A percentile compares a stretch with the other conserved stretches of the same genome.
These are phyloP conservation scores for Sparidentex hasta DNA, from an alignment of 2,797 vertebrate species.

Conservation along the genomic window DNA sequence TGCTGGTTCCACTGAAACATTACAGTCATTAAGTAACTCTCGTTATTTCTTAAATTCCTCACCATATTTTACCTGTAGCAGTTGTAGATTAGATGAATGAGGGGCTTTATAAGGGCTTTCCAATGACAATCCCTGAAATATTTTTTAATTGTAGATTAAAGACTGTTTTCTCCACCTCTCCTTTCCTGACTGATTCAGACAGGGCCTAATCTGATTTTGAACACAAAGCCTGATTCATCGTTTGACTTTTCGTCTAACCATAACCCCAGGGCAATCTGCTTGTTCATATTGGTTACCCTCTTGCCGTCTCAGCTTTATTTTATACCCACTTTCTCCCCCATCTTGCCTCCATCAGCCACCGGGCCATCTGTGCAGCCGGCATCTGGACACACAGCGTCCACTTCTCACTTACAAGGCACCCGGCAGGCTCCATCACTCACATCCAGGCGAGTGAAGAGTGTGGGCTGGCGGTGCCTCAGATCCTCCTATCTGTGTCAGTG, in stretches of 20 bases:
- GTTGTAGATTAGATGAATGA: background rate
- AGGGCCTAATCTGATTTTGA: slow-evolving; percentile 25
- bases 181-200: background rate
- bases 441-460: slow-evolving; percentile 48
- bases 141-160: background rate
- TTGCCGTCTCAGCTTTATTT: slow-evolving; percentile 35
- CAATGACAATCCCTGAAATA: background rate
- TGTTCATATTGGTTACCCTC: slow-evolving; percentile 68
- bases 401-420: slow-evolving; percentile 67
- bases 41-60: background rate
- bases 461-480: slow-evolving; percentile 56
- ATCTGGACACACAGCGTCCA: slow-evolving; percentile 38
- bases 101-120: background rate
- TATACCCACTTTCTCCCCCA: slow-evolving; percentile 15
- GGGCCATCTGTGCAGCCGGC: slow-evolving; percentile 69
- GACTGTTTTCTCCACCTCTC: no score
- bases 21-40: background rate
- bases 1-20: background rate
- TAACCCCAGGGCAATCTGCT: slow-evolving; percentile 59
- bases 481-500: slow-evolving; percentile 76
- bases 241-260: slow-evolving; percentile 31
- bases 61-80: background rate
- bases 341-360: slow-evolving; percentile 35
- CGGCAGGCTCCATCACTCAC: slow-evolving; percentile 60
- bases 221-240: slow-evolving; percentile 9